These are phyloP conservation scores for Lemur catta DNA, from an alignment of 2,797 vertebrate species.

Conservation along the genomic window DNA sequence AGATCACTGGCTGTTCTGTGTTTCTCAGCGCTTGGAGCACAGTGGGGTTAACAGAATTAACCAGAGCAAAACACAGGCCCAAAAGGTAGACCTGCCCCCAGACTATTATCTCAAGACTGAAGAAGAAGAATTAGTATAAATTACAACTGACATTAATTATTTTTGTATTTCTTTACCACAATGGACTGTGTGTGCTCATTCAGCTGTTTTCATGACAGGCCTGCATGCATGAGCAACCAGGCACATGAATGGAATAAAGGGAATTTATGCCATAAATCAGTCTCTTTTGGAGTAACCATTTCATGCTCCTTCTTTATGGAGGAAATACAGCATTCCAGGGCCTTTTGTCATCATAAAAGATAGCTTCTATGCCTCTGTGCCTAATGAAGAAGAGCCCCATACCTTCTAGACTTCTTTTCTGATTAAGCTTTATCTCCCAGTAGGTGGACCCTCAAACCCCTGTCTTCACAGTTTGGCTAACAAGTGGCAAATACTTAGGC, in stretches of 20 bases:
- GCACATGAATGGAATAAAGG: background rate
- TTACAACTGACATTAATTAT: background rate
- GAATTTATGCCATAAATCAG: background rate
- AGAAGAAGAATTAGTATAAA: background rate
- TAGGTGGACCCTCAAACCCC: background rate
- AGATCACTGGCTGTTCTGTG: background rate
- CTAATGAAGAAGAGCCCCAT: background rate
- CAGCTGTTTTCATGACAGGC: background rate
- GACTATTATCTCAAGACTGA: background rate
- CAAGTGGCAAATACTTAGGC: background rate
- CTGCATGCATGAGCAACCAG: background rate
- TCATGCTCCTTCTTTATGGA: background rate
- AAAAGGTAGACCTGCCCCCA: background rate
- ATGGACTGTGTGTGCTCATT: background rate
- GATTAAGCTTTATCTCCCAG: background rate
- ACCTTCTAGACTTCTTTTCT: background rate
- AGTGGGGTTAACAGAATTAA: background rate
- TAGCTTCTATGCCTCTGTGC: background rate
- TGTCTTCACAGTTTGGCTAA: background rate
- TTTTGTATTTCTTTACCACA: constrained; percentile 19
- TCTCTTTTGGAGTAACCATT: background rate
- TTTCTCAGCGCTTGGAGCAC: background rate
- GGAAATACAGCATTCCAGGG: background rate
- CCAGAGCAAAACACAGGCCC: background rate
- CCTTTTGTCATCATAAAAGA: background rate